Evolutionary conservation across 2,113 vertebrate genomes (phyloP), one percentile per base, ranked within the genome.

Genomic region (Nycticorax nycticorax): DNA sequence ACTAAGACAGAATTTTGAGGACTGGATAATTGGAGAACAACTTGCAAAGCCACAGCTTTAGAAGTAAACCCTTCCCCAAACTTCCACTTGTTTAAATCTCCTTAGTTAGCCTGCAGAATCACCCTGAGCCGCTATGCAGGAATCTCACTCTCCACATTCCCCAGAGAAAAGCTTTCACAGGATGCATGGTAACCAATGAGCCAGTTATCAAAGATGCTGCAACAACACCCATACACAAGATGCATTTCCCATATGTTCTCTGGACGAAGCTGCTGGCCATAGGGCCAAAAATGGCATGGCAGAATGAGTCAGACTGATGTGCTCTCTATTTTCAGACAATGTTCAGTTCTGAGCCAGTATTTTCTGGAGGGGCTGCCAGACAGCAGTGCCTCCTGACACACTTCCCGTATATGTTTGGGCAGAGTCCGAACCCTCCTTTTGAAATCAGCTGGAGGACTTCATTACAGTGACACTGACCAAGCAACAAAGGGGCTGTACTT

Each of bases 321-420:
- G 72, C 69, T 94, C 93, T 92, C 91, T 95, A 89, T 97, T 95
- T 96, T 91, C 81, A 85, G 96, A 95, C 86, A 96, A 92, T 67
- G 57, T 66, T 91, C 79, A 91, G 30, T 67, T 89, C 83, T 26
- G 62, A 96, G 96, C 93, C 93, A 89, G 87, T 89, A 45, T 62
- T 94, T 73, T 76, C 69, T 66, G 69, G 62, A 87, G 73, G 69
- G 71, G 73, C 48, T 93, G 94, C 75, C 91, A 95, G 88, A 59
- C 52, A 93, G 76, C 79, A 81, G 17, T 37, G 56, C 76, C 86
- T 92, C 79, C 52, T 52, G 72, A 89, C 69, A 86, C 33, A 50
- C 76, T 87, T 93, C 83, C 66, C 1, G 0, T 14, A 27, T 19
- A 35, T 1, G 22, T 67, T 32, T 69, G 60, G 64, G 86, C 73